Evolutionary conservation across 2,113 vertebrate species (phyloP).

Genomic region (Myiagra hebetior): DNA sequence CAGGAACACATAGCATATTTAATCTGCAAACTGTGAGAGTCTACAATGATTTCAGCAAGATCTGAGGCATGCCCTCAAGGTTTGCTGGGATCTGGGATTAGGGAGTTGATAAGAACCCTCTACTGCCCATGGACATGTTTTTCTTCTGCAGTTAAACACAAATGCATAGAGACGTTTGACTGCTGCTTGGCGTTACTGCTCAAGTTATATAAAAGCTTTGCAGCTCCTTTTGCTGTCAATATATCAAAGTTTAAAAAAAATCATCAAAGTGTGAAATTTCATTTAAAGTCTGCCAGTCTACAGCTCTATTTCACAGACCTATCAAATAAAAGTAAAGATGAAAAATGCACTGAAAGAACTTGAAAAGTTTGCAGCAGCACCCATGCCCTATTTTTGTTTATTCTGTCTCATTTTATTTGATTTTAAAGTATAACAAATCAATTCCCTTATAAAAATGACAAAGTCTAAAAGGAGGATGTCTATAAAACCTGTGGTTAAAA

Average conservation of each 20-base stretch:
- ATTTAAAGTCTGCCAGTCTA: slow-evolving; percentile 85
- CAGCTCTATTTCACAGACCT: slow-evolving; percentile 80
- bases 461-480: slow-evolving; percentile 10
- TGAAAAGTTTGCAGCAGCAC: slow-evolving; percentile 72
- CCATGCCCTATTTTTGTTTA: slow-evolving; percentile 72
- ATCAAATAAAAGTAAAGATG: slow-evolving; percentile 82
- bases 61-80: slow-evolving; percentile 99
- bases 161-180: slow-evolving; percentile 92
- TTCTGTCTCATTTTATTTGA: slow-evolving; percentile 71
- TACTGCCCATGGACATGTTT: slow-evolving; percentile 86
- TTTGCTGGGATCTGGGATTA: slow-evolving; percentile 99
- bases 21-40: slow-evolving; percentile 93
- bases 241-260: slow-evolving; percentile 94
- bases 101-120: slow-evolving; percentile 89
- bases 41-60: slow-evolving; percentile 90
- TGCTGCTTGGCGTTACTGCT: slow-evolving; percentile 85
- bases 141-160: slow-evolving; percentile 93
- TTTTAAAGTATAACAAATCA: slow-evolving; percentile 75
- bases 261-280: slow-evolving; percentile 95
- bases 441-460: slow-evolving; percentile 65
- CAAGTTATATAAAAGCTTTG: slow-evolving; percentile 87
- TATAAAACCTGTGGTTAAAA: slow-evolving; percentile 55
- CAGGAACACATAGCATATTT: slow-evolving; percentile 98
- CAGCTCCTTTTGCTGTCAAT: slow-evolving; percentile 92
- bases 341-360: slow-evolving; percentile 76